Base-by-base conservation (phyloP, 1,140 invertebrate genomes). In the Pseudomyrmex concolor region DNA sequence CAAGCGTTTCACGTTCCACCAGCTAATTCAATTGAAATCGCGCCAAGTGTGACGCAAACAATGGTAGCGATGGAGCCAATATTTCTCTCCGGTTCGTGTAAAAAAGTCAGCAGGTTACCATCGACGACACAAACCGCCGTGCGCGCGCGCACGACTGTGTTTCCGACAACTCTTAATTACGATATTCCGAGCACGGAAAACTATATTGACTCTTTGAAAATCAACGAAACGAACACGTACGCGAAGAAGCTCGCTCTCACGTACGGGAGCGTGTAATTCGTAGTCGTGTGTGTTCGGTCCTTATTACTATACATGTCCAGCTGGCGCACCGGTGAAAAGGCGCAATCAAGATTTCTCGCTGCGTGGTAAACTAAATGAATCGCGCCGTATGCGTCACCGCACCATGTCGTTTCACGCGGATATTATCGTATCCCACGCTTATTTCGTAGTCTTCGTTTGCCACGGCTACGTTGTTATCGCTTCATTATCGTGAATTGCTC, bases 341-440 rank as follows among this genome's bases (percentile, higher is more conserved):
- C 86, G 87, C 83, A 91, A 90, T 90, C 89, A 90, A 83, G 88
- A 87, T 87, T 86, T 76, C 60, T 77, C 71, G 70, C 63, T 54
- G 59, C 62, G 25, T 57, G 63, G 50, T 34, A 34, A 22, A 43
- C 71, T 66, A 57, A 57, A 84, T 66, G 55, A 22, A 48, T 63
- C 59, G 25, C 54, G 70, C 74, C 80, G 45, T 34, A 74, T 74
- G 71, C 71, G 48, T 82, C 80, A 43, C n/a, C 68, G 19, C 68
- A 54, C 25, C 48, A 12, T 51, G 68, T 82, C 43, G 64, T 59
- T 70, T 80, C 66, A 70, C 59, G 34, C 34, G 5, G 34, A 34
- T 34, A 34, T 34, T 34, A 34, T 34, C 34, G 34, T 34, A 34
- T 34, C 34, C 34, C 34, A 7, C 5, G 34, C 76, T 80, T 80